Base-by-base conservation (phyloP, 2,797 vertebrate genomes). In the Sarcoramphus papa region DNA sequence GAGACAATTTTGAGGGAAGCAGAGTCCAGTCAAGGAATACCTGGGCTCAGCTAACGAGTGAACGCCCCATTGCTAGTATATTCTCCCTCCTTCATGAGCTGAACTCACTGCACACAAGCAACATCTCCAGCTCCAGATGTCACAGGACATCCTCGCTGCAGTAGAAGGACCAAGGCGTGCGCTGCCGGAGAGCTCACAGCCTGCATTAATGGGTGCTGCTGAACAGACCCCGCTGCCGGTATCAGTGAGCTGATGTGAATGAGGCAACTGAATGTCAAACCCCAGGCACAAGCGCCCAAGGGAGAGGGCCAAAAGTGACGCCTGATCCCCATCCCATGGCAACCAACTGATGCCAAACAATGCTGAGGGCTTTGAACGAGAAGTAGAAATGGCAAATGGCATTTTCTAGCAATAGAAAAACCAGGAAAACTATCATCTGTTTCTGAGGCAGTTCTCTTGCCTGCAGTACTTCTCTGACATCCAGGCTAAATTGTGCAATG, bases 1-100 rank as follows among this genome's bases (percentile, higher is more conserved):
- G 89, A 90, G 87, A 84, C 57, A 76, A 56, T 74, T 88, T 69
- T 73, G 81, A 93, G 82, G 72, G 87, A 74, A 80, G 95, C 51
- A 47, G 70, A 92, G 65, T 53, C 90, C 80, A 76, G 22, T 53
- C 92, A 85, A 84, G 83, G 53, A 63, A 40, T 79, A 63, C 63
- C 31, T 41, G 57, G 85, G 81, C 41, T 92, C 69, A 76, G 47
- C 85, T 78, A 76, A 57, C 0, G 2, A 69, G 43, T 7, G 4
- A 80, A 37, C 10, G 2, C 4, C 33, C 63, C 12, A 41, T 45
- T 2, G 2, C 25, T 27, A 35, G 22, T 5, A 5, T 70, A 25
- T 69, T 40, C 83, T 76, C 43, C 40, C 30, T 88, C 33, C n/a
- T 54, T 47, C 51, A 33, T 14, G 56, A 79, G 82, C 63, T 60